phyloP scores from a whole-genome alignment of 2,113 vertebrate species.

The Gopherus flavomarginatus region DNA sequence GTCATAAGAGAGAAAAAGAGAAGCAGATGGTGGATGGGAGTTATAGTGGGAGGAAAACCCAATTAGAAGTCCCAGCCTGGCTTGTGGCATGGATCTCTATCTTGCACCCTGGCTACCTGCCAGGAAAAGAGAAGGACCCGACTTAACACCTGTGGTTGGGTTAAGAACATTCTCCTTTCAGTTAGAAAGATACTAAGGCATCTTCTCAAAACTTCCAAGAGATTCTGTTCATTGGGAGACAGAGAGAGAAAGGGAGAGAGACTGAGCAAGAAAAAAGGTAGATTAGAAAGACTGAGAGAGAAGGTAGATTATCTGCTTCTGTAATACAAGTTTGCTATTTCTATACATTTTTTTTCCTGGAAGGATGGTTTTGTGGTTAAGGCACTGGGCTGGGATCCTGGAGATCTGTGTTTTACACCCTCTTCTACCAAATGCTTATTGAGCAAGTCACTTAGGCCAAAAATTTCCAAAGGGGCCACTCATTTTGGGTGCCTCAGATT shows the following conservation, averaged over 20 bases:
- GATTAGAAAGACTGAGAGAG: fast-evolving
- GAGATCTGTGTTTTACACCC: neutral
- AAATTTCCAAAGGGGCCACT: fast-evolving
- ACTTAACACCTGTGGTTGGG: constrained; percentile 39
- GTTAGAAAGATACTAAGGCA: neutral
- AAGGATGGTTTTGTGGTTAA: neutral
- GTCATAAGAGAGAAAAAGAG: constrained; percentile 59
- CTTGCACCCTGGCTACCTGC: constrained; percentile 68
- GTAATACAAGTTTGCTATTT: neutral
- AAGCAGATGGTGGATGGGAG: constrained; percentile 76
- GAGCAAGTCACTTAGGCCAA: neutral
- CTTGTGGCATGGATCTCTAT: constrained; percentile 71
- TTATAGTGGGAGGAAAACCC: constrained; percentile 77
- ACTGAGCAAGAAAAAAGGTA: neutral
- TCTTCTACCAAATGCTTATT: too few relatives aligned
- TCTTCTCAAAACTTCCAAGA: neutral
- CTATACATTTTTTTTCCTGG: neutral
- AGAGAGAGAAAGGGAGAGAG: neutral
- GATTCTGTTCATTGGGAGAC: neutral
- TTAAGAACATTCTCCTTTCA: constrained; percentile 44
- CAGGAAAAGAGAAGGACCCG: constrained; percentile 61
- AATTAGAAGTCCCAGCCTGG: constrained; percentile 75
- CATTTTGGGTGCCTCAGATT: neutral
- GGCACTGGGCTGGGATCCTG: neutral
- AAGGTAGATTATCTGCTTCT: neutral